Conservation (phyloP, 1,140 invertebrate species). For the Tachypleus tridentatus region DNA sequence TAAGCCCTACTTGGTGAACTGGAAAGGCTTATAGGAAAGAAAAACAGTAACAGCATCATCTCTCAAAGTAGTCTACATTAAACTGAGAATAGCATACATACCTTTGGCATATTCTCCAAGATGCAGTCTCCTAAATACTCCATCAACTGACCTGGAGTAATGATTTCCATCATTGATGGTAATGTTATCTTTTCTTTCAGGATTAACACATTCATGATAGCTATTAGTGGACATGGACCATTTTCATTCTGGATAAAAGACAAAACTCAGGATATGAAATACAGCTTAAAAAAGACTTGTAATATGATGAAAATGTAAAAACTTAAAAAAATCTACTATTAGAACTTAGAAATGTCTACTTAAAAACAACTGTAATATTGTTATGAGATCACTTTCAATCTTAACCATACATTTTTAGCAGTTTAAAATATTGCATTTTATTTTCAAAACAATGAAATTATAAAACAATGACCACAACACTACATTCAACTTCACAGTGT, state of each 20-base stretch:
- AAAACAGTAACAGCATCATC: too few relatives aligned
- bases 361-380: not conserved
- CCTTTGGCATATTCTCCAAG: slow-evolving; percentile 37
- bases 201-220: slow-evolving; percentile 45
- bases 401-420: not conserved
- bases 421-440: too few relatives aligned
- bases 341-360: not conserved
- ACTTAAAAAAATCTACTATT: not conserved
- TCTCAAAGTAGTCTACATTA: too few relatives aligned
- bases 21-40: too few relatives aligned
- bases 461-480: too few relatives aligned
- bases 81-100: slow-evolving; percentile 19
- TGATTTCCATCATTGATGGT: slow-evolving; percentile 36
- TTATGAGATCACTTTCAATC: not conserved
- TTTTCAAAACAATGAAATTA: too few relatives aligned
- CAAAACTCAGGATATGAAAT: not conserved
- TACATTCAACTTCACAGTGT: too few relatives aligned
- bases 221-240: slow-evolving; percentile 48
- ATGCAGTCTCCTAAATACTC: slow-evolving; percentile 41
- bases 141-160: slow-evolving; percentile 43
- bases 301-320: not conserved
- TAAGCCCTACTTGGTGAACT: too few relatives aligned
- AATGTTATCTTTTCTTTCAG: slow-evolving; percentile 37
- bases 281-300: not conserved
- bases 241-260: slow-evolving; percentile 41